Conservation (phyloP, 1,140 invertebrate genomes). For the Scaptodrosophila lebanonensis region DNA sequence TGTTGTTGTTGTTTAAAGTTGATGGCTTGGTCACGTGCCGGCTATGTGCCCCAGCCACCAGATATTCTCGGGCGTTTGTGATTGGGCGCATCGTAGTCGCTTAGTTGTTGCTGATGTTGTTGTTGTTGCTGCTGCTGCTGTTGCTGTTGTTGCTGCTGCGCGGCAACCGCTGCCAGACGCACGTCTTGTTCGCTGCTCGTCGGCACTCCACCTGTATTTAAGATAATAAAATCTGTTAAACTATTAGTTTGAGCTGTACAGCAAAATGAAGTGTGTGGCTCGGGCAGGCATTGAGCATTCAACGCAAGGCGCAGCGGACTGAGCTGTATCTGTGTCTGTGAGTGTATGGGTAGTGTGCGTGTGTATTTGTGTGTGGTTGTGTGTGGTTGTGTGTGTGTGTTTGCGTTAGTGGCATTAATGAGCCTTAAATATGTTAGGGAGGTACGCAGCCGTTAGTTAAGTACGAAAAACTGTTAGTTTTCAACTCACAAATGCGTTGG, state of each 20-base stretch:
- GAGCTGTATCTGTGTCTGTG: slow-evolving; percentile 30
- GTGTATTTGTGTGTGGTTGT: slow-evolving; percentile 19
- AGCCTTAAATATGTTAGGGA: too few species aligned
- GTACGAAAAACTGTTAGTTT: too few species aligned
- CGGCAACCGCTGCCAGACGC: slow-evolving; percentile 77
- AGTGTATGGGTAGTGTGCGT: slow-evolving; percentile 22
- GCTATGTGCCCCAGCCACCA: slow-evolving; percentile 91
- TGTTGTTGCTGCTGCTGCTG: slow-evolving; percentile 60
- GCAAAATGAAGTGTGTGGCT: slow-evolving; percentile 50
- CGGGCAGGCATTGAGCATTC: slow-evolving; percentile 33
- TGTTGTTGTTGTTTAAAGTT: slow-evolving; percentile 50
- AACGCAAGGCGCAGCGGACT: slow-evolving; percentile 39
- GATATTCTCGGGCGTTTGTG: slow-evolving; percentile 88
- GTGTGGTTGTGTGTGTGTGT: slow-evolving; percentile 9
- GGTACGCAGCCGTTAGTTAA: too few species aligned
- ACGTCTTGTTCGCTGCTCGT: slow-evolving; percentile 84
- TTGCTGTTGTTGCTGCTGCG: slow-evolving; percentile 60
- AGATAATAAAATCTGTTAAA: slow-evolving; percentile 76
- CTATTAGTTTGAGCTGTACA: slow-evolving; percentile 61
- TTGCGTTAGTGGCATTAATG: too few species aligned
- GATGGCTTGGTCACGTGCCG: slow-evolving; percentile 56
- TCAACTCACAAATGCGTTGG: too few species aligned
- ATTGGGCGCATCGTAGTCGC: slow-evolving; percentile 89
- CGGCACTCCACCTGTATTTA: slow-evolving; percentile 83
- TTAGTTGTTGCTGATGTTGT: slow-evolving; percentile 77